Percentiles rank a stretch among this genome's conserved stretches.
Evolutionary conservation across 2,888 invertebrate genomes (phyloP).

Genomic region (Cremastinae sp.): DNA sequence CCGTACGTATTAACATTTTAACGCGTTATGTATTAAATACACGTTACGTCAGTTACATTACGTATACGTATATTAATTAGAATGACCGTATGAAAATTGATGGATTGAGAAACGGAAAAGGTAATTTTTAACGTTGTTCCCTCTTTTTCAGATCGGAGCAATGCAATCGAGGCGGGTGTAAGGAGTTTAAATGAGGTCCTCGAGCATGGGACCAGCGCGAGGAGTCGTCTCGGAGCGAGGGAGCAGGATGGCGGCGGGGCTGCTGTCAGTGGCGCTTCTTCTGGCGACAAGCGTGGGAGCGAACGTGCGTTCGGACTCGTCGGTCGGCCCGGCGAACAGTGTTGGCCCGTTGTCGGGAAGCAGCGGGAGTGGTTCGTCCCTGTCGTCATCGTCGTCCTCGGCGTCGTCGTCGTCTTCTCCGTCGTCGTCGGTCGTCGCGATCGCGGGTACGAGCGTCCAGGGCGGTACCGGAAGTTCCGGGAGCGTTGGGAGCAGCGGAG

Average conservation of each 20-base stretch:
- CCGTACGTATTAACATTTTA: too few species aligned
- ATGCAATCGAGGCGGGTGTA: conserved; percentile 72
- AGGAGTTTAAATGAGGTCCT: conserved; percentile 63
- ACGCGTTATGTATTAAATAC: too few species aligned
- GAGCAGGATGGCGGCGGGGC: conserved; percentile 60
- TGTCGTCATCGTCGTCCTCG: conserved; percentile 63
- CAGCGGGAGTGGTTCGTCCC: conserved; percentile 63
- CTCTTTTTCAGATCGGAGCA: conserved; percentile 72
- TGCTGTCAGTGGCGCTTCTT: conserved; percentile 58
- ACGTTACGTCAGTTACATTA: too few species aligned
- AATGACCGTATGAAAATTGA: too few species aligned
- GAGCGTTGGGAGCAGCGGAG: conserved; percentile 51
- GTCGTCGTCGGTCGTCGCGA: conserved; percentile 68
- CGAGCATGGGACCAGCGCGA: conserved; percentile 66
- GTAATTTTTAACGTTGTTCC: conserved; percentile 5
- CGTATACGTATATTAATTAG: too few species aligned
- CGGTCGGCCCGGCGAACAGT: conserved; percentile 69
- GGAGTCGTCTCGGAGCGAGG: conserved; percentile 56
- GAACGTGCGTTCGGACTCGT: conserved; percentile 70
- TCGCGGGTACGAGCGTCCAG: conserved; percentile 41
- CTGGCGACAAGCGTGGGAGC: conserved; percentile 62
- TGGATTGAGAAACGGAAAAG: too few species aligned
- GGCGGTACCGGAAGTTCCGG: conserved; percentile 65
- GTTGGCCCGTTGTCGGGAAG: conserved; percentile 68
- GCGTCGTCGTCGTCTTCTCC: conserved; percentile 65